A percentile compares a stretch with the other conserved stretches of the same genome.
Conservation (phyloP, 2,797 vertebrate species). For the Liparis tanakae region DNA sequence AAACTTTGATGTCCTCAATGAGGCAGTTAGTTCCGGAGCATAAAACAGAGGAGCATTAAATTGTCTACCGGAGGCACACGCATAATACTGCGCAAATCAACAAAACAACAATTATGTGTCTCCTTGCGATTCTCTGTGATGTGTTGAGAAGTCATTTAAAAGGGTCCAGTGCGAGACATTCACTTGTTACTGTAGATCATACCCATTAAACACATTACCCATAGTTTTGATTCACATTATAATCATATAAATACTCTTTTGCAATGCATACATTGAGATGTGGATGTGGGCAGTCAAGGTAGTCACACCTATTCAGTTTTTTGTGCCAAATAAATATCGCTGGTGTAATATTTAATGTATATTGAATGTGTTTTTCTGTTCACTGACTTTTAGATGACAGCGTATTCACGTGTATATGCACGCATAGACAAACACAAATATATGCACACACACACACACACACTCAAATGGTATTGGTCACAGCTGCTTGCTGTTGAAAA, state of each 20-base stretch:
- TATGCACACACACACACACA: neutral
- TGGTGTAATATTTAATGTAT: neutral
- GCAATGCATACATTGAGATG: neutral
- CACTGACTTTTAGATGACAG: neutral
- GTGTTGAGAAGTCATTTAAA: conserved; percentile 7
- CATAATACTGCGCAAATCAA: conserved; percentile 25
- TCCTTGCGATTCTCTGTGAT: conserved; percentile 15
- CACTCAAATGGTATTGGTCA: conserved; percentile 10
- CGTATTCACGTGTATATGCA: conserved; percentile 3
- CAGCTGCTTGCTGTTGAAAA: conserved; percentile 38
- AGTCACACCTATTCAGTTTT: neutral
- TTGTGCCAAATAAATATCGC: neutral
- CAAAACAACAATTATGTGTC: conserved; percentile 29
- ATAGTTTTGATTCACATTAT: neutral
- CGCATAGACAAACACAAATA: neutral
- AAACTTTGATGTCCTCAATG: conserved; percentile 65
- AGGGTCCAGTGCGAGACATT: neutral
- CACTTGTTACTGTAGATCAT: neutral
- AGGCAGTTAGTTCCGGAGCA: conserved; percentile 52
- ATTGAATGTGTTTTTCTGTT: neutral
- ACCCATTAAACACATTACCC: neutral
- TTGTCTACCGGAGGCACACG: conserved; percentile 38
- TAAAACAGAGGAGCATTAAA: conserved; percentile 43
- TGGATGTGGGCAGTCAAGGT: neutral
- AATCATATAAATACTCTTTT: neutral